phyloP scores from a whole-genome alignment of 2,113 vertebrate genomes.

The Sebastes schlegelii region DNA sequence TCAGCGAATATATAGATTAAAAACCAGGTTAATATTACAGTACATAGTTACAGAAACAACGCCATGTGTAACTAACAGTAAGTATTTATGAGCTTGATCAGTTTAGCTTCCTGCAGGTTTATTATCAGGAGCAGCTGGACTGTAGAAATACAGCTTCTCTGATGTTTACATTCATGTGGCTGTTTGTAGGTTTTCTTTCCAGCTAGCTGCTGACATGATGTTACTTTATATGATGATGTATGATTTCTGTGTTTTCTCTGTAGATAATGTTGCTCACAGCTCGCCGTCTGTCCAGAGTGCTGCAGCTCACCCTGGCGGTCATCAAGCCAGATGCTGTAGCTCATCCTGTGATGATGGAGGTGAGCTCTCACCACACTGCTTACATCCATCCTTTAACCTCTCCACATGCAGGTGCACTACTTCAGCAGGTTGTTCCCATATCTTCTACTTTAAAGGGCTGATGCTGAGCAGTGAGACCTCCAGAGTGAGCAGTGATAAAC shows the following conservation, averaged over 20 bases:
- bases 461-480: background rate
- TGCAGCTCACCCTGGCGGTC: constrained; percentile 93
- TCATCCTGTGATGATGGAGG: constrained; percentile 91
- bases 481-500: background rate
- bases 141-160: background rate
- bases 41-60: background rate
- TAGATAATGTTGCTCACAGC: constrained; percentile 64
- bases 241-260: background rate
- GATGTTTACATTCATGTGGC: background rate
- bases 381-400: background rate
- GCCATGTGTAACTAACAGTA: background rate
- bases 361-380: constrained; percentile 54
- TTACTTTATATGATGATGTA: background rate
- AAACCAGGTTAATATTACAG: background rate
- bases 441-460: background rate
- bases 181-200: background rate
- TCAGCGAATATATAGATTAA: background rate
- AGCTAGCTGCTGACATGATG: too few species aligned
- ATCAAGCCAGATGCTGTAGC: constrained; percentile 94
- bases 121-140: background rate
- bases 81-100: background rate
- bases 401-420: too few species aligned
- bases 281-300: constrained; percentile 73
- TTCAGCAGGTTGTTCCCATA: background rate
- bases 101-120: background rate